Evolutionary conservation across 1,140 invertebrate species (phyloP).

Genomic region (Hyposmocoma kahamanoa): DNA sequence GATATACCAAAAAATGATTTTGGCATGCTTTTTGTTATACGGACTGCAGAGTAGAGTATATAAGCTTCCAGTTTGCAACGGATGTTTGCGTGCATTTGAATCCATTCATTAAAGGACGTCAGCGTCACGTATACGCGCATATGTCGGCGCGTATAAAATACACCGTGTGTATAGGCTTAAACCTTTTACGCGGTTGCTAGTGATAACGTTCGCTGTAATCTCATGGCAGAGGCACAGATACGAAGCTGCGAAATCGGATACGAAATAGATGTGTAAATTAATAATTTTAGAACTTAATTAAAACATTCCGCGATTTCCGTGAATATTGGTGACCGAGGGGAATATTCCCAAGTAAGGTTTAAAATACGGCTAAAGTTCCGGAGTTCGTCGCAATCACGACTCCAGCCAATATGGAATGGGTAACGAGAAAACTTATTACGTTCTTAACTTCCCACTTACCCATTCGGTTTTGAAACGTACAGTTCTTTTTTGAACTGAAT

Average conservation of each 20-base stretch:
- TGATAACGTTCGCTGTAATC: no score
- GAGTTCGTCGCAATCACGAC: constrained; percentile 9
- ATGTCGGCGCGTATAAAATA: no score
- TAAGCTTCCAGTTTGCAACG: no score
- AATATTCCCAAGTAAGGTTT: constrained; percentile 12
- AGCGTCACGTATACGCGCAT: no score
- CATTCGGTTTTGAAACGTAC: constrained; percentile 14
- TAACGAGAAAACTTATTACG: constrained; percentile 26
- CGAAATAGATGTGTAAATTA: constrained; percentile 14
- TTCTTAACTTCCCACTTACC: constrained; percentile 16
- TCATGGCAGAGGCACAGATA: no score
- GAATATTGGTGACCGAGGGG: constrained; percentile 3
- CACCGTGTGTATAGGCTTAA: no score
- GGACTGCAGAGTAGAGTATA: no score
- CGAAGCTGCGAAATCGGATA: constrained; percentile 9
- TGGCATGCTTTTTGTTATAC: no score
- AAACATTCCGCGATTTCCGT: constrained; percentile 11
- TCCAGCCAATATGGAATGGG: constrained; percentile 20
- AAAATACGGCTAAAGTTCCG: constrained; percentile 27
- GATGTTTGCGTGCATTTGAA: no score
- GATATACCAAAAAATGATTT: no score
- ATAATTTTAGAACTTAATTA: constrained; percentile 18
- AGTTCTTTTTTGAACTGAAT: constrained; percentile 6
- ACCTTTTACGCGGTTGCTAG: no score
- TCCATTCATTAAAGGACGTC: no score